phyloP scores from a whole-genome alignment of 92 coral and sea anemone species.

The Nematostella vectensis region DNA sequence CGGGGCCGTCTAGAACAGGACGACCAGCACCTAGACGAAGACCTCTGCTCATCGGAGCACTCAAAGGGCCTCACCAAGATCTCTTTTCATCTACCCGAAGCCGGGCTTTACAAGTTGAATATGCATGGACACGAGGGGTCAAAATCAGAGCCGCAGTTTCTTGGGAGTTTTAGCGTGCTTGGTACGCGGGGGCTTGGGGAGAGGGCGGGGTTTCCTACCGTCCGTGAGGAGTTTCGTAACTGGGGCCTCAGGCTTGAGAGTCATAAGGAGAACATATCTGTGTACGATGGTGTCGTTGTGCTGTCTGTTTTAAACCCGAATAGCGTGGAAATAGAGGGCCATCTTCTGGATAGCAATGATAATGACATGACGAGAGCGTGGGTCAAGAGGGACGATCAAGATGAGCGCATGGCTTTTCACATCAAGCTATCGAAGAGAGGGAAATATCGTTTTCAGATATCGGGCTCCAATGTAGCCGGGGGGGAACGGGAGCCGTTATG shows the following conservation, averaged over 20 bases:
- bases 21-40: conserved; percentile 40
- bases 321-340: conserved; percentile 29
- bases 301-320: conserved; percentile 44
- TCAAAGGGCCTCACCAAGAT: conserved; percentile 16
- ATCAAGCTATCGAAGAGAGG: conserved; percentile 66
- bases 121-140: conserved; percentile 63
- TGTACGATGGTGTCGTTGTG: conserved; percentile 48
- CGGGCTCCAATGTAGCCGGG: conserved; percentile 33
- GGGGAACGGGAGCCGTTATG: conserved; percentile 23
- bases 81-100: conserved; percentile 48
- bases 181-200: conserved; percentile 51
- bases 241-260: conserved; percentile 83
- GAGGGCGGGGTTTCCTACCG: conserved; percentile 59
- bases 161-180: conserved; percentile 44
- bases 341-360: conserved; percentile 28
- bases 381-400: conserved; percentile 33
- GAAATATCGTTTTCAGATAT: conserved; percentile 32
- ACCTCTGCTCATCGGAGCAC: conserved; percentile 59
- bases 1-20: conserved; percentile 51
- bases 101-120: conserved; percentile 60
- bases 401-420: conserved; percentile 38
- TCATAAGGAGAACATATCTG: conserved; percentile 54
- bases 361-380: conserved; percentile 18
- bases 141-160: conserved; percentile 37
- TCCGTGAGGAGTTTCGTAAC: conserved; percentile 58